phyloP scores from a whole-genome alignment of 1,140 invertebrate species.

The Drosophila mauritiana region DNA sequence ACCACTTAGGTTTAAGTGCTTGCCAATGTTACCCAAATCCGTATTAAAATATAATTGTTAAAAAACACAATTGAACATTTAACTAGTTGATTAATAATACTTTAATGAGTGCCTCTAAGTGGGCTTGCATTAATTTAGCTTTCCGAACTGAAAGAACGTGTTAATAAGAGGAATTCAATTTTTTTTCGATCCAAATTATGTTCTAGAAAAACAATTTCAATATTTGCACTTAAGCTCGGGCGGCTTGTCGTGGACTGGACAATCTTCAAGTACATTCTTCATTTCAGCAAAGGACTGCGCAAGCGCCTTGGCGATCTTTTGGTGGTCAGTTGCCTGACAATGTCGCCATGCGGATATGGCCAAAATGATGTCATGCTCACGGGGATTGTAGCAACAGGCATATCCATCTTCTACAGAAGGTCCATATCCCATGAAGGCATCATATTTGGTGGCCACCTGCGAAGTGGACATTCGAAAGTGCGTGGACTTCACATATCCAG shows the following conservation, averaged over 20 bases:
- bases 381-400: conserved; percentile 94
- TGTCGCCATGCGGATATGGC: conserved; percentile 88
- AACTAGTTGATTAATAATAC: too few species aligned
- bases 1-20: conserved; percentile 39
- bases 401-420: conserved; percentile 91
- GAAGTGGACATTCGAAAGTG: conserved; percentile 94
- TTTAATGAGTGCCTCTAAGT: too few species aligned
- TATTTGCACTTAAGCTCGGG: conserved; percentile 40
- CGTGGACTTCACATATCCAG: conserved; percentile 88
- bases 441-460: conserved; percentile 90
- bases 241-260: neutral
- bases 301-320: conserved; percentile 39
- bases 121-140: too few species aligned
- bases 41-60: conserved; percentile 37
- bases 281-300: conserved; percentile 61
- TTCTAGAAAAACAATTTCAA: conserved; percentile 4
- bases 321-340: conserved; percentile 68
- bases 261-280: conserved; percentile 37
- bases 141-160: too few species aligned
- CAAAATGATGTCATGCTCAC: conserved; percentile 89
- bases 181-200: neutral
- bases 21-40: conserved; percentile 11
- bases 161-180: too few species aligned
- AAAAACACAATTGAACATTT: neutral
- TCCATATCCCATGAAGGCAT: conserved; percentile 93